phyloP scores from a whole-genome alignment of 2,888 invertebrate species.

The Autographa gamma region DNA sequence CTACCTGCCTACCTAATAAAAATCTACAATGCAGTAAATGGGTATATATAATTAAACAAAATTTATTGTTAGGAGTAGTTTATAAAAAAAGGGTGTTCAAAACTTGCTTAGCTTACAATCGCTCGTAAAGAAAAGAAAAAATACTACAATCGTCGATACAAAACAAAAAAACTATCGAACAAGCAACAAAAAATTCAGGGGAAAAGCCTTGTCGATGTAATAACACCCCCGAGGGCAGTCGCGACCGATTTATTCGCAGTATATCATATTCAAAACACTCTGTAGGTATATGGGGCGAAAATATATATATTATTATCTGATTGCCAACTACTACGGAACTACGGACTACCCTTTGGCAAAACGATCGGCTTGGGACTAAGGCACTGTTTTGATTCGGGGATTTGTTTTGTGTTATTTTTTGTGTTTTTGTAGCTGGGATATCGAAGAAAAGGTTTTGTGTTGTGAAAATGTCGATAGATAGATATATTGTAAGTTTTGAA shows the following conservation, averaged over 20 bases:
- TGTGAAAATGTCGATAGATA: too few species aligned
- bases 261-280: slow-evolving; percentile 74
- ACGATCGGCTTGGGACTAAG: slow-evolving; percentile 82
- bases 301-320: slow-evolving; percentile 85
- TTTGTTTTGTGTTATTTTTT: slow-evolving; percentile 66
- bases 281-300: slow-evolving; percentile 70
- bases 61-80: too few species aligned
- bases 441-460: too few species aligned
- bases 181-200: slow-evolving; percentile 46
- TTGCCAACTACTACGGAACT: slow-evolving; percentile 66
- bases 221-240: slow-evolving; percentile 79
- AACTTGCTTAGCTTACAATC: background rate
- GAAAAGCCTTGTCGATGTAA: slow-evolving; percentile 72
- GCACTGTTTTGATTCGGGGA: slow-evolving; percentile 65
- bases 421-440: slow-evolving; percentile 15
- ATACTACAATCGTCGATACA: slow-evolving; percentile 19
- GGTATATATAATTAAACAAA: too few species aligned
- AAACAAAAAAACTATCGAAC: slow-evolving; percentile 51
- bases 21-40: too few species aligned
- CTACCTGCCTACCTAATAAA: too few species aligned
- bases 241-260: slow-evolving; percentile 82
- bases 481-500: too few species aligned
- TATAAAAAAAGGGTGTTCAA: too few species aligned
- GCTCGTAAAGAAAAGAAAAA: background rate
- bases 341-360: slow-evolving; percentile 71